phyloP scores from a whole-genome alignment of 2,888 invertebrate genomes.

The Beris morrisii region DNA sequence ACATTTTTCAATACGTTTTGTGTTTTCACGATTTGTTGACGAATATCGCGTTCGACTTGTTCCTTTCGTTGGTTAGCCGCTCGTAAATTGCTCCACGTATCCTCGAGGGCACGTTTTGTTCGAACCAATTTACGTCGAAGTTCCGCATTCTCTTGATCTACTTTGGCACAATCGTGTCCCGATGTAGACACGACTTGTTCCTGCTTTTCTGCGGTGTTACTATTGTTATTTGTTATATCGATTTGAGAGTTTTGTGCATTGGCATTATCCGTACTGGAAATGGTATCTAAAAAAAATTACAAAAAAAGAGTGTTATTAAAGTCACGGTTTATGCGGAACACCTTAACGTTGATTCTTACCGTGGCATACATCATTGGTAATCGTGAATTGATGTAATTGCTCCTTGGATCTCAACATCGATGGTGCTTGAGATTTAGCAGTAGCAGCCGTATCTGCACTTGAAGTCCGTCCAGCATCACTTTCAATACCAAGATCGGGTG shows the following conservation, averaged over 20 bases:
- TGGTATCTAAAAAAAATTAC: constrained; percentile 14
- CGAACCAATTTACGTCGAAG: constrained; percentile 70
- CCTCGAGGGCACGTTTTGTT: constrained; percentile 74
- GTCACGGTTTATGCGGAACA: background rate
- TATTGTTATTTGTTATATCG: constrained; percentile 12
- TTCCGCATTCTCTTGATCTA: constrained; percentile 69
- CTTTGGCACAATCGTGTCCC: constrained; percentile 55
- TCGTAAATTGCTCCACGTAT: constrained; percentile 74
- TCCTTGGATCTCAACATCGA: constrained; percentile 4
- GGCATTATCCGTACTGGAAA: constrained; percentile 11
- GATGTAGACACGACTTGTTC: background rate
- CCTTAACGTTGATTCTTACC: background rate
- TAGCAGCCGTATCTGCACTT: constrained; percentile 53
- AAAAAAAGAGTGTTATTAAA: background rate
- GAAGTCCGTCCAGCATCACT: constrained; percentile 72
- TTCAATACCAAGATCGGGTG: constrained; percentile 89
- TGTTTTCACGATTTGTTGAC: constrained; percentile 77
- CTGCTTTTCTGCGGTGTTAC: background rate
- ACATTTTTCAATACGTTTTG: constrained; percentile 75
- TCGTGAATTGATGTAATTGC: constrained; percentile 39
- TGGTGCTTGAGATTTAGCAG: constrained; percentile 30
- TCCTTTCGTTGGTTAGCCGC: constrained; percentile 78
- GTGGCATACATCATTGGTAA: constrained; percentile 20
- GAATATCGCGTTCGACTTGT: constrained; percentile 81
- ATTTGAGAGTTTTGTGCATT: background rate